These are phyloP conservation scores for Lottia scabra DNA, from an alignment of 2,888 invertebrate species.

Conservation along the genomic window DNA sequence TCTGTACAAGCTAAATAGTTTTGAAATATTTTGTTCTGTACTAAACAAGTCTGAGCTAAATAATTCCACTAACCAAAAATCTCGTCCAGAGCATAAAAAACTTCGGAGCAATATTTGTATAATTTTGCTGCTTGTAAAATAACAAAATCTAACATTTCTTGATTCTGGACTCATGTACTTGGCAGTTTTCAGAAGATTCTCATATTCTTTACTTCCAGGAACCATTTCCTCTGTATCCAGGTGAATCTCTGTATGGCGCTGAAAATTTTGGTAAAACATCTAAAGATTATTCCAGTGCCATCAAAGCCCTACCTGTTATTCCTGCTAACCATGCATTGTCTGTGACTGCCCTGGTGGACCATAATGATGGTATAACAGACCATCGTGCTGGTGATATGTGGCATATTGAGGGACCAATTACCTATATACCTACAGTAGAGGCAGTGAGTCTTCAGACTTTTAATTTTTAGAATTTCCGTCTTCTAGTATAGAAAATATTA, in stretches of 20 bases:
- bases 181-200: no score
- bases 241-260: conserved; percentile 57
- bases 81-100: no score
- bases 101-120: no score
- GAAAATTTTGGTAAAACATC: conserved; percentile 32
- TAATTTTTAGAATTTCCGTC: no score
- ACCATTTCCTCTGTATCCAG: conserved; percentile 65
- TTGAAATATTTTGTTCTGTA: no score
- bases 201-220: conserved; percentile 36
- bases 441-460: conserved; percentile 38
- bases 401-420: conserved; percentile 60
- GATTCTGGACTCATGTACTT: no score
- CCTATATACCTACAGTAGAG: conserved; percentile 54
- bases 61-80: no score
- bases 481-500: no score
- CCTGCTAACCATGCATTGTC: conserved; percentile 50
- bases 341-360: conserved; percentile 49
- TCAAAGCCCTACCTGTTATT: conserved; percentile 53
- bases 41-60: no score
- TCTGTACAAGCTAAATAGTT: no score
- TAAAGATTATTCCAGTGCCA: conserved; percentile 38
- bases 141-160: no score
- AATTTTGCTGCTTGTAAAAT: no score
- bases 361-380: conserved; percentile 40
- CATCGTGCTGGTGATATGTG: conserved; percentile 55